Evolutionary conservation across 2,888 invertebrate genomes (phyloP), one percentile per base, ranked within the genome.

Genomic region (Acanthosepion lycidas): DNA sequence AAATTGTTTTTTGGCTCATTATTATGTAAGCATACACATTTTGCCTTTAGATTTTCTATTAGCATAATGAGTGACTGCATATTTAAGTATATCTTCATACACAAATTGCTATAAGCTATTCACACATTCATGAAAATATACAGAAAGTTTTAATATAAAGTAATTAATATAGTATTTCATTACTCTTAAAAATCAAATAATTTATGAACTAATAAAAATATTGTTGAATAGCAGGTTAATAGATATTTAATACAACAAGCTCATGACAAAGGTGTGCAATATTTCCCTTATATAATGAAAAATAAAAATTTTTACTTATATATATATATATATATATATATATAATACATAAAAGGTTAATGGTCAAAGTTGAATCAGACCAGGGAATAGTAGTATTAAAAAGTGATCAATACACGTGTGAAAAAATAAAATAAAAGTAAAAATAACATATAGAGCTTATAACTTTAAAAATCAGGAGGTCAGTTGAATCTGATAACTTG

Each of bases 1-100:
- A n/a, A 33, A n/a, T n/a, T 33, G 12, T n/a, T n/a, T 33, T 78
- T 8, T n/a, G 12, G 3, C 78, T n/a, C n/a, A 78, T 12, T 78
- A n/a, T 78, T 78, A 78, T 78, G 28, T 78, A 26, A 78, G 78
- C 78, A 78, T 78, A 78, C n/a, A 78, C 78, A 78, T 78, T 78
- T n/a, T 78, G 78, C 59, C 20, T 23, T 59, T 59, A 59, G 59
- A 59, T 59, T 59, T 33, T 78, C 12, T 33, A 78, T 33, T 78
- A 15, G n/a, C 33, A 5, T 9, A 5, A 78, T 78, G n/a, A 33
- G 78, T 78, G 78, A 78, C n/a, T 33, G n/a, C 26, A 15, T 78
- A 78, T n/a, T 15, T 78, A 28, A 78, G 28, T 78, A n/a, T 15
- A 78, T 78, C n/a, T n/a, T 15, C n/a, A 78, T n/a, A n/a, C n/a